Base-by-base conservation (phyloP, 2,888 invertebrate genomes). In the Scaptomyza flava region DNA sequence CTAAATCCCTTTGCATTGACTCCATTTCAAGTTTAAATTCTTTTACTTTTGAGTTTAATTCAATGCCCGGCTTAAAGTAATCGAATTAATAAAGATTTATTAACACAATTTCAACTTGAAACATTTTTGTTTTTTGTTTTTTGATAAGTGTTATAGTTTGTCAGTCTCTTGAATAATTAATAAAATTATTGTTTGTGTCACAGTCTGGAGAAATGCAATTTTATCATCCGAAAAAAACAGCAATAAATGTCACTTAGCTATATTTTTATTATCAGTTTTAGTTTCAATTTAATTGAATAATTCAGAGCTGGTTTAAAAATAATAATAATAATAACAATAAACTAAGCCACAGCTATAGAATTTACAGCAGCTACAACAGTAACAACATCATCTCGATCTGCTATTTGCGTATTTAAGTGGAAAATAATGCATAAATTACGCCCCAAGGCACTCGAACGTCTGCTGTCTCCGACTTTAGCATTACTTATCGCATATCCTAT, bases 371-470 rank as follows among this genome's bases (percentile, higher is more conserved):
- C 27, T 31, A n/a, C 34, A 46, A 33, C 31, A 56, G 30, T 33
- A 62, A 58, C 41, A 27, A 41, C 33, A 51, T n/a, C 6, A 36
- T 41, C 27, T 52, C 34, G 68, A 62, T 52, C 64, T 69, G 58
- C 47, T 30, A 63, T n/a, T n/a, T 59, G 79, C 62, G 70, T 73
- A 65, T 66, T 65, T 67, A 71, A 80, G 80, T 81, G 68, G 70
- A 83, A 86, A 86, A 83, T 86, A 83, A 86, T 75, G 79, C 83
- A 86, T 83, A 83, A 86, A 84, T 83, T 86, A 79, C 73, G 66
- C 72, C 69, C 65, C 64, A 46, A 70, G 77, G 69, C 68, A 73
- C 74, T 70, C 62, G 65, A 78, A 51, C 50, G 58, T 65, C 52
- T 77, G 59, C 51, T 56, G 59, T 65, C 51, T 53, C 31, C 20